Conservation (phyloP, 2,113 vertebrate genomes). For the Chionis minor region DNA sequence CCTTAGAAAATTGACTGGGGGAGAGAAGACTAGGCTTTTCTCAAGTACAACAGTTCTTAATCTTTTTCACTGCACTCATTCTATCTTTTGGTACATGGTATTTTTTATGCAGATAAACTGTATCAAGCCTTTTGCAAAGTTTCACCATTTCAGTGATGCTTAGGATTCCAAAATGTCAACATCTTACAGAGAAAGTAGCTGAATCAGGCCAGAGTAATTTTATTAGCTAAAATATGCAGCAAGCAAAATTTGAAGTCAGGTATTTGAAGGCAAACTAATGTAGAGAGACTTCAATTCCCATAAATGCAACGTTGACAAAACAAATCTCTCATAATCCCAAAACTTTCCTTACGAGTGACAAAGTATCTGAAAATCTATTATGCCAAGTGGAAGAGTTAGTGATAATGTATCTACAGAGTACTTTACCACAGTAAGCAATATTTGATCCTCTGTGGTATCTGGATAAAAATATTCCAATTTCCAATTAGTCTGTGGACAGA, state of each 20-base stretch:
- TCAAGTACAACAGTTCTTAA: not conserved
- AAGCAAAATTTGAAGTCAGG: not conserved
- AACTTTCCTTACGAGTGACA: not conserved
- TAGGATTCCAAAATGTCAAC: not conserved
- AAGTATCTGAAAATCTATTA: not conserved
- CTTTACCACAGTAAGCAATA: not conserved
- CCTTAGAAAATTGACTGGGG: not conserved
- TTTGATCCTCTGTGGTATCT: not conserved
- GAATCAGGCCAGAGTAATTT: not conserved
- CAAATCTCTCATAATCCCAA: not conserved
- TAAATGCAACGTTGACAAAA: not conserved
- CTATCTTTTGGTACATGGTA: not conserved
- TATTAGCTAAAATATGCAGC: not conserved
- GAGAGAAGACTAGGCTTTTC: not conserved
- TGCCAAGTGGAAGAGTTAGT: not conserved
- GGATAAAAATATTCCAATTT: not conserved
- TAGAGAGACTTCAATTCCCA: not conserved
- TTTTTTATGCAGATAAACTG: not conserved
- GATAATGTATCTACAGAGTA: not conserved
- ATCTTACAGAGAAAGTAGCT: conserved; percentile 14
- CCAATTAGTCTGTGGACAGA: not conserved
- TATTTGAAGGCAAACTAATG: not conserved
- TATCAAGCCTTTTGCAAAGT: not conserved
- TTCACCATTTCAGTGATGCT: not conserved
- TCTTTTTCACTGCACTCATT: not conserved